Evolutionary conservation across 2,113 vertebrate species (phyloP).

Genomic region (Genyomyrus donnyi): DNA sequence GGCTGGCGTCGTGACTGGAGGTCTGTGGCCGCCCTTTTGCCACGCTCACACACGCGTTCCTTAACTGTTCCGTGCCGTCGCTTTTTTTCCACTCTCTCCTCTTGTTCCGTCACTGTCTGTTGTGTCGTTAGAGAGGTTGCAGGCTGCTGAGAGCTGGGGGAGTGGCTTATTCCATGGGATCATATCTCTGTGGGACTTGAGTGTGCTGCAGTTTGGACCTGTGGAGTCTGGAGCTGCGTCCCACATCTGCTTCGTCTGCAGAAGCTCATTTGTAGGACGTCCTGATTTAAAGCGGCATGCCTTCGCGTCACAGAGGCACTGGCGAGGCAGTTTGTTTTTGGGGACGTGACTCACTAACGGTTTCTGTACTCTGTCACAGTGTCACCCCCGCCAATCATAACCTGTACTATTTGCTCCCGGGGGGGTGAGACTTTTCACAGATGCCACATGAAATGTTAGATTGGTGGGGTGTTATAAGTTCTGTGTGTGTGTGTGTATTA

Average conservation of each 20-base stretch:
- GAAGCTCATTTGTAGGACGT: neutral
- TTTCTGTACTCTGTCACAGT: neutral
- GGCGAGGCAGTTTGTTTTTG: neutral
- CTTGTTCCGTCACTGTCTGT: neutral
- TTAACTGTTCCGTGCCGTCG: neutral
- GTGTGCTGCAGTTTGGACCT: neutral
- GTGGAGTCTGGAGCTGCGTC: neutral
- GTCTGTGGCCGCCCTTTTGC: neutral
- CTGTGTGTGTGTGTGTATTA: neutral
- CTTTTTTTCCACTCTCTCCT: neutral
- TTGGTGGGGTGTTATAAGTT: neutral
- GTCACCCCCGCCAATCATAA: neutral
- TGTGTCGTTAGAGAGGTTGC: neutral
- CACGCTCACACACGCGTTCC: neutral
- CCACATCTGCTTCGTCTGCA: neutral
- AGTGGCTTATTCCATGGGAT: neutral
- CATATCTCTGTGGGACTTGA: neutral
- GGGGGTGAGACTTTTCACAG: neutral
- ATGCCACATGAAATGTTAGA: neutral
- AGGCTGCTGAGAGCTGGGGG: neutral
- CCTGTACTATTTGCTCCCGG: neutral
- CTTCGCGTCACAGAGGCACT: neutral
- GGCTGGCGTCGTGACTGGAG: neutral
- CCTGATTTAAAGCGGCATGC: neutral
- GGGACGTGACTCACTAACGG: neutral